Conservation (phyloP, 2,888 invertebrate genomes). For the Drosophila merina region DNA sequence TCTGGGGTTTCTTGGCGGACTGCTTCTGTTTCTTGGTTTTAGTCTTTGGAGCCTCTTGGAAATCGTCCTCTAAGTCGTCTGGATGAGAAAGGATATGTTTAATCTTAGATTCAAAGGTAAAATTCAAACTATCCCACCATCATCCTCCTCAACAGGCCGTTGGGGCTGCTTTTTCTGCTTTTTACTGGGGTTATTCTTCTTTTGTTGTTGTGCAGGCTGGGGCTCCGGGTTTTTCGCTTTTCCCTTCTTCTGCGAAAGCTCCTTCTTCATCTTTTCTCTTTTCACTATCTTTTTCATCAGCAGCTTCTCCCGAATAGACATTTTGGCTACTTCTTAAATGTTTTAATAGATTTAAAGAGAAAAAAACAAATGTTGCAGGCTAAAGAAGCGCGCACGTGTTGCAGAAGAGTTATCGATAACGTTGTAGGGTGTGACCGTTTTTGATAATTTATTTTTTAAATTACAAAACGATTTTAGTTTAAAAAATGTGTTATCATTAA, state of each 20-base stretch:
- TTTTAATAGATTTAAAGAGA: constrained; percentile 23
- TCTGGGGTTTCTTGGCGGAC: constrained; percentile 64
- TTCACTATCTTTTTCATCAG: constrained; percentile 91
- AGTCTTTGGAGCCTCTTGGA: constrained; percentile 66
- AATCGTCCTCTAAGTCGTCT: constrained; percentile 70
- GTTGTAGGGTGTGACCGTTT: constrained; percentile 34
- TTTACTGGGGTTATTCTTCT: constrained; percentile 35
- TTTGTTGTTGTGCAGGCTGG: constrained; percentile 37
- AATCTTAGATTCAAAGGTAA: no score
- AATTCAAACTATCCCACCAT: constrained; percentile 28
- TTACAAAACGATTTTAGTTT: not conserved
- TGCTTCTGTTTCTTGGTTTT: constrained; percentile 57
- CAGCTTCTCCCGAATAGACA: constrained; percentile 87
- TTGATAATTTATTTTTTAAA: not conserved
- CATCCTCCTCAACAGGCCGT: constrained; percentile 39
- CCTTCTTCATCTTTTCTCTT: constrained; percentile 89
- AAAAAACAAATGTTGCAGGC: constrained; percentile 32
- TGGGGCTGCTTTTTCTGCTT: constrained; percentile 46
- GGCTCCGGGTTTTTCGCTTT: constrained; percentile 41
- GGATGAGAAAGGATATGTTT: not conserved
- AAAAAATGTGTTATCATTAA: not conserved
- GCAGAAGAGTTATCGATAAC: constrained; percentile 29
- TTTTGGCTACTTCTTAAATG: constrained; percentile 35
- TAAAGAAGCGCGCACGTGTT: constrained; percentile 69
- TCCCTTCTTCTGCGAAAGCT: constrained; percentile 87